phyloP scores from a whole-genome alignment of 2,888 invertebrate species.

The Lithosia quadra region DNA sequence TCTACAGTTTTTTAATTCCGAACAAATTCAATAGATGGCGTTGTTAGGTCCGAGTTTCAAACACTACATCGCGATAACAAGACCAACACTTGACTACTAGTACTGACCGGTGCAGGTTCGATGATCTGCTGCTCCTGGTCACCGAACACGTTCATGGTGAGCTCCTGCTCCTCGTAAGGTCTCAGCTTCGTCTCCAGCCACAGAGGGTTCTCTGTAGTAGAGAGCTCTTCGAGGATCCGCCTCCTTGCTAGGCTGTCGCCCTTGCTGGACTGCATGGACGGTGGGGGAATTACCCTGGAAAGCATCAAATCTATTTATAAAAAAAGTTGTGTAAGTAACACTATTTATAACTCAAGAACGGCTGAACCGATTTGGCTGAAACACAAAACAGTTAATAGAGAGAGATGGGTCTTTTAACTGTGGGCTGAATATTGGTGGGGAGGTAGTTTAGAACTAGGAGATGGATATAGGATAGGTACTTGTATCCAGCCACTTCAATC shows the following conservation, averaged over 20 bases:
- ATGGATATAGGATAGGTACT: no score
- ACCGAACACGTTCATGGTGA: slow-evolving; percentile 96
- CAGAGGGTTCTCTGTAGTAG: slow-evolving; percentile 96
- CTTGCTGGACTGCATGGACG: slow-evolving; percentile 92
- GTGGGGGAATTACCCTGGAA: slow-evolving; percentile 91
- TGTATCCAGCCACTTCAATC: no score
- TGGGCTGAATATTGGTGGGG: no score
- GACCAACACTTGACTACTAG: neutral
- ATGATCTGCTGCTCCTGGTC: slow-evolving; percentile 76
- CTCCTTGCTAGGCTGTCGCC: slow-evolving; percentile 94
- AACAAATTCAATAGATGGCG: no score
- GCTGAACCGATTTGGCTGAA: no score
- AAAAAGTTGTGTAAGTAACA: no score
- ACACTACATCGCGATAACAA: neutral
- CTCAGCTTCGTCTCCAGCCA: slow-evolving; percentile 97
- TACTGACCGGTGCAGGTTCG: slow-evolving; percentile 65
- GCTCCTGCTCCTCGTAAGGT: slow-evolving; percentile 96
- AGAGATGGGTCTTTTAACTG: no score
- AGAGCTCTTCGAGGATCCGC: slow-evolving; percentile 93
- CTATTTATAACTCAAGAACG: no score
- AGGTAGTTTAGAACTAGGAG: no score
- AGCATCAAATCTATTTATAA: neutral
- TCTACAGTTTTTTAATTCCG: no score
- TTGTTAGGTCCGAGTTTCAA: no score
- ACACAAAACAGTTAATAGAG: no score